A percentile compares a stretch with the other conserved stretches of the same genome.
Evolutionary conservation across 1,140 invertebrate species (phyloP).

Genomic region (Apis mellifera): Amel_HAv3.1 CM009931.2:22756501-22757000

Average conservation of each 20-base stretch:
- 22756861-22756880: conserved; percentile 57
- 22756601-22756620: not conserved
- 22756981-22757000: not conserved
- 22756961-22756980: not conserved
- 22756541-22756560: not conserved
- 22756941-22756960: not conserved
- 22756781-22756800: conserved; percentile 70
- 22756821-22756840: conserved; percentile 77
- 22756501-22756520: conserved; percentile 4
- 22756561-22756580: not conserved
- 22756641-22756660: not conserved
- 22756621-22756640: too few relatives aligned
- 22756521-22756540: conserved; percentile 13
- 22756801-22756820: conserved; percentile 79
- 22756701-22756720: conserved; percentile 41
- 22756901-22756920: conserved; percentile 76
- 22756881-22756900: conserved; percentile 71
- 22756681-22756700: not conserved
- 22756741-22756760: conserved; percentile 72
- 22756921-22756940: conserved; percentile 54
- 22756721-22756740: conserved; percentile 60
- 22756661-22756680: too few relatives aligned
- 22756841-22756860: conserved; percentile 61
- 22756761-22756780: conserved; percentile 71
- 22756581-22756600: too few relatives aligned